Evolutionary conservation across 2,113 vertebrate genomes (phyloP), one percentile per base, ranked within the genome.

Genomic region (Lichenostomus cassidix): DNA sequence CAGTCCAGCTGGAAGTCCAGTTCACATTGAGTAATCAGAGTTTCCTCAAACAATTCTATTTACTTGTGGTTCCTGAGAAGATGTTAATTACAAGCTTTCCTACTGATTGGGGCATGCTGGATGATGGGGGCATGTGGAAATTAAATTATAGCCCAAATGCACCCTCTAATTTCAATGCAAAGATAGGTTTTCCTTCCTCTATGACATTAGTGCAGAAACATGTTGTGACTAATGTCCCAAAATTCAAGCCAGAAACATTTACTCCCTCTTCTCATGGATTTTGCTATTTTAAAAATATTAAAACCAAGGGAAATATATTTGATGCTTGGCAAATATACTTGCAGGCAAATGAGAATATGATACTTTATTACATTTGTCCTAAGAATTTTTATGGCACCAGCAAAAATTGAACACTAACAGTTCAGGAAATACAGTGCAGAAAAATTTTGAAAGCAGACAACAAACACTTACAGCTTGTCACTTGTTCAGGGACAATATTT

Each of bases 191-290:
- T 83, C 64, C 88, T 93, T 95, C 76, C 68, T 90, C 56, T 93
- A 10, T 96, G 96, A 97, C 95, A 53, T n/a, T 15, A 95, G 65
- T 42, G 29, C 69, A 92, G 50, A 96, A 95, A 13, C 74, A 96
- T 29, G 73, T 42, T 84, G 73, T 93, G 94, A 96, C 41, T 89
- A 64, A 53, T 49, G 29, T 73, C 64, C 31, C 75, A 70, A 68
- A 89, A 75, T 71, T 83, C 65, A 92, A 82, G 49, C 47, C 73
- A 93, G 88, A 83, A 90, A 33, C 14, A 58, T 52, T 80, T 89
- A 35, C 37, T 93, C 20, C 68, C 29, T 69, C 49, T 77, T 83
- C 55, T 81, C 29, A 17, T 69, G 29, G 37, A 70, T 59, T 84
- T 87, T 91, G 8, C 46, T 89, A 5, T 86, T 95, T 91, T 42